Conservation (phyloP, 2,113 vertebrate genomes). For the Condylura cristata region DNA sequence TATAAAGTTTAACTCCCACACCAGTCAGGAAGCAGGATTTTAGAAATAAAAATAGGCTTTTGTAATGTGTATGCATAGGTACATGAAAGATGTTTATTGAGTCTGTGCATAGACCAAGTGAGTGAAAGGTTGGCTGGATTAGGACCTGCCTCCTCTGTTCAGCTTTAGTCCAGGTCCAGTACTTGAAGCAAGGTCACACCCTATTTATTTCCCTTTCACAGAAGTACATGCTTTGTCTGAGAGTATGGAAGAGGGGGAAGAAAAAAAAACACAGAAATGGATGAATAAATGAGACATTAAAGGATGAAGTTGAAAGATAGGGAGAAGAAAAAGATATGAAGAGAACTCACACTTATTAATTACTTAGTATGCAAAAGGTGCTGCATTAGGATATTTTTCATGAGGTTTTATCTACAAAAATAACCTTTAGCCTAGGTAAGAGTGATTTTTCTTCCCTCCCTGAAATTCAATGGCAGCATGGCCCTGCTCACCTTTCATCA, state of each 20-base stretch:
- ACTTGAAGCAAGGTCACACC: constrained; percentile 20
- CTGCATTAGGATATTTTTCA: neutral
- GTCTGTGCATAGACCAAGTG: constrained; percentile 31
- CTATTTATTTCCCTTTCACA: neutral
- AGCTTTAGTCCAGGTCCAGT: neutral
- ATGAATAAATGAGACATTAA: constrained; percentile 20
- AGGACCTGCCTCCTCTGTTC: neutral
- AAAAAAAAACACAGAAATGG: neutral
- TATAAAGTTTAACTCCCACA: constrained; percentile 85
- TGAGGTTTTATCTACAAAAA: neutral
- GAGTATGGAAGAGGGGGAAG: neutral
- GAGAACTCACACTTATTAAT: neutral
- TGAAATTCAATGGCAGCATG: neutral
- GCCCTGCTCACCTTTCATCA: neutral
- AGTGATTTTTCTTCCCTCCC: neutral
- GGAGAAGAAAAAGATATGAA: neutral
- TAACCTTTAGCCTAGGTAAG: neutral
- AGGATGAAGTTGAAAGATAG: constrained; percentile 18
- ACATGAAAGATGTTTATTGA: neutral
- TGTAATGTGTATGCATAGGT: constrained; percentile 48
- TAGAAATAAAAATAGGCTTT: constrained; percentile 71
- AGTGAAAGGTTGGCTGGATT: constrained; percentile 25
- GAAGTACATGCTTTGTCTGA: neutral
- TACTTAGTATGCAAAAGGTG: neutral
- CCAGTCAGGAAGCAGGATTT: constrained; percentile 72